Conservation (phyloP, 1,140 invertebrate genomes). For the Hycleus cichorii region DNA sequence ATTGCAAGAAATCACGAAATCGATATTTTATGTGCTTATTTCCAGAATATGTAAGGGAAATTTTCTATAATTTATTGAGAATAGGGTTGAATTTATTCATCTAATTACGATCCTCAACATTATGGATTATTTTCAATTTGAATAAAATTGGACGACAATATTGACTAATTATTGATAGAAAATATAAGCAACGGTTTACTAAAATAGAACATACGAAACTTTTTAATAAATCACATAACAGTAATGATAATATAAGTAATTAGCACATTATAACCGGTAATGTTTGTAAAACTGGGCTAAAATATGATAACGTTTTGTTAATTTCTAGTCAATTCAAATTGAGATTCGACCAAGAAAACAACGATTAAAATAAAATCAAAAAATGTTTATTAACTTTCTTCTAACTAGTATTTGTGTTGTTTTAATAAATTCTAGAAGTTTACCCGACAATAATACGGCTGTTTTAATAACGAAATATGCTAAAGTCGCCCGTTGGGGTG, state of each 20-base stretch:
- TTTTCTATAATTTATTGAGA: not conserved
- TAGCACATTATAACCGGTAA: conserved; percentile 24
- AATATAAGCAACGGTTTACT: conserved; percentile 9
- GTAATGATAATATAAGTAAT: conserved; percentile 31
- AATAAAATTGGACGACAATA: conserved; percentile 2
- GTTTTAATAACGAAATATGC: conserved; percentile 32
- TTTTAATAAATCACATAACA: conserved; percentile 25
- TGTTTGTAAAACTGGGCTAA: conserved; percentile 27
- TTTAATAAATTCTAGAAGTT: conserved; percentile 10
- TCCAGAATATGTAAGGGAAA: not conserved
- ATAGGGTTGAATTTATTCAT: not conserved
- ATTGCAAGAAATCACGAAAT: no score
- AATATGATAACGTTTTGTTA: conserved; percentile 4
- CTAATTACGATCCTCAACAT: conserved; percentile 1
- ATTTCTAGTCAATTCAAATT: no score
- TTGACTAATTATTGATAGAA: conserved; percentile 12
- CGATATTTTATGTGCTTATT: no score
- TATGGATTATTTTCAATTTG: no score
- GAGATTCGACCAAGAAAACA: not conserved
- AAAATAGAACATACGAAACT: conserved; percentile 9
- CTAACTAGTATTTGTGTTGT: not conserved
- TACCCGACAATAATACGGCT: conserved; percentile 19
- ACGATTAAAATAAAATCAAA: no score
- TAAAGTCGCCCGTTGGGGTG: conserved; percentile 36
- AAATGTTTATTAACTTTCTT: not conserved